Evolutionary conservation across 2,797 vertebrate genomes (phyloP).

Genomic region (Eulemur coronatus): DNA sequence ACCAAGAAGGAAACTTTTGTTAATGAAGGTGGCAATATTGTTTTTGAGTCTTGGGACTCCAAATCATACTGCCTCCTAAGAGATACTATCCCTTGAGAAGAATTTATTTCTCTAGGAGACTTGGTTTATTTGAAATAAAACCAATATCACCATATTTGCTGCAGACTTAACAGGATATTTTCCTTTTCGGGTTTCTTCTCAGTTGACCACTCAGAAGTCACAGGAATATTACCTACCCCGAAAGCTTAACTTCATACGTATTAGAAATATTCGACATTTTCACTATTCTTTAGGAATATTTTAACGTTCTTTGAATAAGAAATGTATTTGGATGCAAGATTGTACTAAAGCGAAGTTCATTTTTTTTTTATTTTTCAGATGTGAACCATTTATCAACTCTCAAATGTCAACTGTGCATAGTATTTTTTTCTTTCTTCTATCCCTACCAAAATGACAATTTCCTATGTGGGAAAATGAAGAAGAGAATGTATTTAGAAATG

Average conservation of each 20-base stretch:
- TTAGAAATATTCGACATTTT: not conserved
- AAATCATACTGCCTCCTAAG: not conserved
- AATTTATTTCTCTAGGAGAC: not conserved
- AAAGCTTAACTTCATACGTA: not conserved
- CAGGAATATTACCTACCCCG: not conserved
- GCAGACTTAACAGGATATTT: not conserved
- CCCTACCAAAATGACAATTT: not conserved
- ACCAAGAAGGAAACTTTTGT: not conserved
- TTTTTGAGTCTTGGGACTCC: not conserved
- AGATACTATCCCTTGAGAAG: not conserved
- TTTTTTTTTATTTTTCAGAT: not conserved
- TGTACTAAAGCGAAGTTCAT: not conserved
- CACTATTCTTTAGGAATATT: not conserved
- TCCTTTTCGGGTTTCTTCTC: not conserved
- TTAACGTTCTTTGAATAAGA: not conserved
- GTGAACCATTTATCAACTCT: not conserved
- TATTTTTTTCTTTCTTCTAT: not conserved
- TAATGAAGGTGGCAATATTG: not conserved
- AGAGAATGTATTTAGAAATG: not conserved
- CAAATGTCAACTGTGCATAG: not conserved
- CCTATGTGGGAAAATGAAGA: not conserved
- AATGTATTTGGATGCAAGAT: not conserved
- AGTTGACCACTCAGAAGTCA: not conserved
- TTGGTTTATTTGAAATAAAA: slow-evolving; percentile 26
- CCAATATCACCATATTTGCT: not conserved